Evolutionary conservation across 2,888 invertebrate genomes (phyloP), one percentile per base, ranked within the genome.

Genomic region (Leptinotarsa juncta): DNA sequence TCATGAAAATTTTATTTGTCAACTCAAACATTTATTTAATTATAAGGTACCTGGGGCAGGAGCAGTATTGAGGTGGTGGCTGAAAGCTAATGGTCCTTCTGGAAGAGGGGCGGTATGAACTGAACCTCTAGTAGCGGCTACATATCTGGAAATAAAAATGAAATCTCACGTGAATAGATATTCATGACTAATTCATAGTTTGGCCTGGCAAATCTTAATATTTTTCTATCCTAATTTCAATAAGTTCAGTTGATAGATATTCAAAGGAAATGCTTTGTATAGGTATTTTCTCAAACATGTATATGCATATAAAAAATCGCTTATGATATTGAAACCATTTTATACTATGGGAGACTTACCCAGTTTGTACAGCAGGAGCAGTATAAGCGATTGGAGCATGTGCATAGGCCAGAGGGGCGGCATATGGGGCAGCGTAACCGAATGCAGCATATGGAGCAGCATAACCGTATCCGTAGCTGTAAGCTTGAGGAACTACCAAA

Each of bases 41-140:
- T 42, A 68, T 3, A 80, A 76, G 71, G 90, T 90, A 84, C 90
- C 90, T 81, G 90, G 90, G 79, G 90, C 90, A 68, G 90, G 90
- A 81, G 90, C 88, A 79, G 90, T 87, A 83, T 90, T 90, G 72
- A 90, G 88, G 78, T 90, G 90, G 76, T 87, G 86, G 81, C 86
- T 87, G 81, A 85, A 83, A 71, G 86, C 84, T 20, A 84, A 78
- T 32, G 85, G 84, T 77, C 86, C 85, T 83, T 90, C 90, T 68
- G 90, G 89, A 81, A 90, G 84, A 3, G 90, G 90, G 62, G 90
- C 90, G 62, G 89, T 88, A 80, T 90, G 90, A 7, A 90, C 85
- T 60, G 90, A 89, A 73, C 90, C 90, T 79, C 90, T 89, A 20
- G 89, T 90, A 79, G 90, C 90, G 72, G 90, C 90, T 68, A 90